Percentiles rank a stretch among this genome's conserved stretches.
Conservation (phyloP, 53 echinoderm and acorn worm species). For the Temnopleurus reevesii region DNA sequence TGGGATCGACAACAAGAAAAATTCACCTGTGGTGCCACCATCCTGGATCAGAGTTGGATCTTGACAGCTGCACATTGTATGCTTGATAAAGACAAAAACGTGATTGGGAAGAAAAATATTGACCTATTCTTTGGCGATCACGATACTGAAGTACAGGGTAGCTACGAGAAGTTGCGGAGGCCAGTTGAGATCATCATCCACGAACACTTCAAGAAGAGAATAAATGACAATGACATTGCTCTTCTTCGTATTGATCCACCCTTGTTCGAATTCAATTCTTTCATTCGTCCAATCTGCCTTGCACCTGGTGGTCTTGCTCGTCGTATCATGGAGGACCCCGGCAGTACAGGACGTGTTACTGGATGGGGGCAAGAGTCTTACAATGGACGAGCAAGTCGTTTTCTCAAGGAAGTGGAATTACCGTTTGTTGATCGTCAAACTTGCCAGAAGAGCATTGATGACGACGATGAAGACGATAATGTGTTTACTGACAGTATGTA, state of each 20-base stretch:
- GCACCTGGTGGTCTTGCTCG: constrained; percentile 44
- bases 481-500: constrained; percentile 75
- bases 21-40: constrained; percentile 63
- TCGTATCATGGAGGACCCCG: neutral
- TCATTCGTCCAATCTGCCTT: constrained; percentile 77
- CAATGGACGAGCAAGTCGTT: constrained; percentile 39
- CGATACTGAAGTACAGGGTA: constrained; percentile 36
- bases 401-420: constrained; percentile 62
- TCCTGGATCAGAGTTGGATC: constrained; percentile 82
- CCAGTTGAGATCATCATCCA: constrained; percentile 57
- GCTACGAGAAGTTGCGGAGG: constrained; percentile 2
- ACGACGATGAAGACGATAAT: constrained; percentile 7
- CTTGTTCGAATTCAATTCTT: constrained; percentile 58
- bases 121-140: constrained; percentile 74
- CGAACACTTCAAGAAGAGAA: constrained; percentile 5
- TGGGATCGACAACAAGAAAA: neutral
- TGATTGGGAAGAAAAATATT: neutral
- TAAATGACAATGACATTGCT: constrained; percentile 75
- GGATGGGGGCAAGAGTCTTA: constrained; percentile 74
- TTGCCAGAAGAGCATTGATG: constrained; percentile 6
- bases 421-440: constrained; percentile 58
- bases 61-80: constrained; percentile 81
- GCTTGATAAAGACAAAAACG: too few relatives aligned
- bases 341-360: constrained; percentile 47
- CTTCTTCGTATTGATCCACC: constrained; percentile 58